Percentiles rank a stretch among this genome's conserved stretches.
These are phyloP conservation scores for Macquaria ambigua DNA, from an alignment of 2,113 vertebrate species.

Conservation along the genomic window DNA sequence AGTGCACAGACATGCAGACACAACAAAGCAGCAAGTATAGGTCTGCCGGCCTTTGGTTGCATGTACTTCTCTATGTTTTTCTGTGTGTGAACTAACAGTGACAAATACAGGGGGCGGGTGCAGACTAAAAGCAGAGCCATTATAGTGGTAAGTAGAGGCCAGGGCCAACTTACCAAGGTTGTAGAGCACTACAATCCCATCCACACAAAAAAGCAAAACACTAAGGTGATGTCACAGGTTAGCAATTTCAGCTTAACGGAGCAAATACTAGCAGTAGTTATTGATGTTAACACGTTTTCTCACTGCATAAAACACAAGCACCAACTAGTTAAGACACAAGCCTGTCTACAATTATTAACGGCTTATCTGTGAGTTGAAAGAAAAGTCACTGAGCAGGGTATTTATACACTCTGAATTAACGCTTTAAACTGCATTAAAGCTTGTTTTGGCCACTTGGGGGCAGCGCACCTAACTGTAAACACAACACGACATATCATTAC, in stretches of 20 bases:
- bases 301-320: not conserved
- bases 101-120: slow-evolving; percentile 68
- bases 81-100: slow-evolving; percentile 49
- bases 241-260: slow-evolving; percentile 32
- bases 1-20: slow-evolving; percentile 74
- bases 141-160: slow-evolving; percentile 77
- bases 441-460: no score
- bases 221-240: slow-evolving; percentile 64
- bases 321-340: not conserved
- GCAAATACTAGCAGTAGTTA: slow-evolving; percentile 23
- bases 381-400: not conserved
- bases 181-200: slow-evolving; percentile 37
- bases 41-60: slow-evolving; percentile 57
- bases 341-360: not conserved
- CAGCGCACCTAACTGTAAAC: not conserved
- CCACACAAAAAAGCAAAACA: slow-evolving; percentile 35
- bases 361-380: not conserved
- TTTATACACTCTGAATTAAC: no score
- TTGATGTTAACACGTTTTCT: slow-evolving; percentile 29
- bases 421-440: not conserved
- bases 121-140: slow-evolving; percentile 67
- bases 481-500: not conserved
- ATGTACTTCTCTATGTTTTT: slow-evolving; percentile 43
- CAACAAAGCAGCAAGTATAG: slow-evolving; percentile 80
- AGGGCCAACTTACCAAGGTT: slow-evolving; percentile 37